Conservation (phyloP, 2,888 invertebrate genomes). For the Branchellion lobata region DNA sequence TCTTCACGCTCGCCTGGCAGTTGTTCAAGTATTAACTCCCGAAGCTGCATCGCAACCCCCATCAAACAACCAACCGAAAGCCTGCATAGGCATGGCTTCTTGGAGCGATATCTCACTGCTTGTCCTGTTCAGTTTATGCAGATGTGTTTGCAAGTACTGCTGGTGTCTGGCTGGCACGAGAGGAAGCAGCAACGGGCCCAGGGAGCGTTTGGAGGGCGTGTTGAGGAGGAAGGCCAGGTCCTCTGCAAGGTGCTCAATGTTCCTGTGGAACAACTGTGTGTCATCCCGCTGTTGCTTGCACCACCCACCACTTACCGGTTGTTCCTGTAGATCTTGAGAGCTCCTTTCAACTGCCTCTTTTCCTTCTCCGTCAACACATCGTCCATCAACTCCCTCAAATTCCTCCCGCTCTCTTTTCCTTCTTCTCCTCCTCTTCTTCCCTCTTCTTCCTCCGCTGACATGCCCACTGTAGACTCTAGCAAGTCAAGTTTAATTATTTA, state of each 20-base stretch:
- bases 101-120: no score
- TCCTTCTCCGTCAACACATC: conserved; percentile 60
- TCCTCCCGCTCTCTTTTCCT: neutral
- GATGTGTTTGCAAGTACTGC: no score
- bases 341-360: conserved; percentile 56
- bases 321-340: conserved; percentile 57
- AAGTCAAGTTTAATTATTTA: neutral
- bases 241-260: conserved; percentile 56
- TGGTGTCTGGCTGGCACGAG: conserved; percentile 57
- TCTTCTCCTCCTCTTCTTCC: neutral
- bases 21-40: no score
- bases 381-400: conserved; percentile 53
- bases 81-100: no score
- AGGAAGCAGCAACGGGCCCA: conserved; percentile 60
- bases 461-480: neutral
- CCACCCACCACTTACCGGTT: conserved; percentile 55
- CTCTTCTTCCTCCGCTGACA: neutral
- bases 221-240: conserved; percentile 57
- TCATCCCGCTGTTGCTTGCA: neutral
- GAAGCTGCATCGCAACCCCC: no score
- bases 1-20: neutral
- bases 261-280: conserved; percentile 53
- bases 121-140: no score
- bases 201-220: conserved; percentile 59
- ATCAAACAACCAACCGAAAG: no score